These are phyloP conservation scores for Scolanthus callimorphus DNA, from an alignment of 92 coral and sea anemone species.

Conservation along the genomic window DNA sequence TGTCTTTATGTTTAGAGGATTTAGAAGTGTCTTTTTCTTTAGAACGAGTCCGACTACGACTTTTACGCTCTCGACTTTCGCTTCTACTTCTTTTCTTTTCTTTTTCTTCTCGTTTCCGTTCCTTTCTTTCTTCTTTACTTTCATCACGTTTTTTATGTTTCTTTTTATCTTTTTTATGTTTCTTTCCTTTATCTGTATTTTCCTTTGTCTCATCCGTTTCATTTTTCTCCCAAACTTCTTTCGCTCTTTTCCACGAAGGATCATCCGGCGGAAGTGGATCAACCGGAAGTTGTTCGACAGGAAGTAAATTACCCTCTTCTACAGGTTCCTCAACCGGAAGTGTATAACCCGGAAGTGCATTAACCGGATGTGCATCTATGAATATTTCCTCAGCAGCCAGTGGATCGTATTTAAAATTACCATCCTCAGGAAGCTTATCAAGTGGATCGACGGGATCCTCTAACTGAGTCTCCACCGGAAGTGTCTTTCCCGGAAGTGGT, in stretches of 20 bases:
- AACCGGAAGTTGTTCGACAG: no score
- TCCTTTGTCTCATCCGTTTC: slow-evolving; percentile 35
- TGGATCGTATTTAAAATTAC: no score
- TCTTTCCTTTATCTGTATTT: slow-evolving; percentile 4
- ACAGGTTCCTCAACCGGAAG: neutral
- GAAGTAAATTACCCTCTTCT: slow-evolving; percentile 6
- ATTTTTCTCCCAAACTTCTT: slow-evolving; percentile 40
- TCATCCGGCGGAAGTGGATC: slow-evolving; percentile 19
- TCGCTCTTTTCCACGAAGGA: slow-evolving; percentile 27
- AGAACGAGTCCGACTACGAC: neutral
- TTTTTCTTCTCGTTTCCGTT: slow-evolving; percentile 21
- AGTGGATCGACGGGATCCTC: slow-evolving; percentile 8
- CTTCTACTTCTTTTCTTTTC: neutral
- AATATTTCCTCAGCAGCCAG: neutral
- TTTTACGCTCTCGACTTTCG: neutral
- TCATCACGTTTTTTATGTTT: slow-evolving; percentile 25
- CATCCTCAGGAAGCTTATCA: neutral
- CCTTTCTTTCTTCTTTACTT: neutral
- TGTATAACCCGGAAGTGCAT: neutral
- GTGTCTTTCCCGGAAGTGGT: slow-evolving; percentile 2
- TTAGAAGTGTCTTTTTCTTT: slow-evolving; percentile 12
- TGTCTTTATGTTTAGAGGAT: slow-evolving; percentile 5
- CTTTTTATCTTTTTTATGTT: slow-evolving; percentile 5
- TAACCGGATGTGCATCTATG: neutral
- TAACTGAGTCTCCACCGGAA: neutral